A percentile compares a stretch with the other conserved stretches of the same genome.
phyloP scores from a whole-genome alignment of 2,888 invertebrate genomes.

The Formica aserva region DNA sequence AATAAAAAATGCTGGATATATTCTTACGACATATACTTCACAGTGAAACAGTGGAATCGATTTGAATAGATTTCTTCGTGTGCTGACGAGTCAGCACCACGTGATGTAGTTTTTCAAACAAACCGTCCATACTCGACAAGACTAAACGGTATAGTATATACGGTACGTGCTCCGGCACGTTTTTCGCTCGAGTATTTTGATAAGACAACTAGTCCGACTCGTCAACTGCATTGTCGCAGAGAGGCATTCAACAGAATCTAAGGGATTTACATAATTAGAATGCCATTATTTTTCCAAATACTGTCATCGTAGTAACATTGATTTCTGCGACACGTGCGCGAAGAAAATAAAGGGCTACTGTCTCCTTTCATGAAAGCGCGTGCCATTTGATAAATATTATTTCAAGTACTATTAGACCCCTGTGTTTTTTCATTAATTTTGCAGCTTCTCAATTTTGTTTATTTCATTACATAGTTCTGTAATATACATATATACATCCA shows the following conservation, averaged over 20 bases:
- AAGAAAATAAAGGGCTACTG: slow-evolving; percentile 69
- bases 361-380: slow-evolving; percentile 65
- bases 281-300: slow-evolving; percentile 78
- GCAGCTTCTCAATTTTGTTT: not conserved
- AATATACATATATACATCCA: not conserved
- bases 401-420: slow-evolving; percentile 4
- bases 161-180: slow-evolving; percentile 79
- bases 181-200: slow-evolving; percentile 82
- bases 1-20: not conserved
- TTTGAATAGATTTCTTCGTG: slow-evolving; percentile 1
- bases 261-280: slow-evolving; percentile 85
- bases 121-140: slow-evolving; percentile 61
- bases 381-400: slow-evolving; percentile 52
- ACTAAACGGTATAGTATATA: slow-evolving; percentile 60
- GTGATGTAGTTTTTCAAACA: slow-evolving; percentile 72
- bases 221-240: slow-evolving; percentile 66
- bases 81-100: slow-evolving; percentile 52
- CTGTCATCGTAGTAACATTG: slow-evolving; percentile 48
- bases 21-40: not conserved
- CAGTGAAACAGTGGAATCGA: not conserved
- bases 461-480: not conserved
- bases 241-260: slow-evolving; percentile 70
- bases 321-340: slow-evolving; percentile 80
- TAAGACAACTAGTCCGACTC: slow-evolving; percentile 75
- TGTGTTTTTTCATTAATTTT: slow-evolving; percentile 2